Conservation (phyloP, 2,797 vertebrate species). For the Sylvilagus floridanus region DNA sequence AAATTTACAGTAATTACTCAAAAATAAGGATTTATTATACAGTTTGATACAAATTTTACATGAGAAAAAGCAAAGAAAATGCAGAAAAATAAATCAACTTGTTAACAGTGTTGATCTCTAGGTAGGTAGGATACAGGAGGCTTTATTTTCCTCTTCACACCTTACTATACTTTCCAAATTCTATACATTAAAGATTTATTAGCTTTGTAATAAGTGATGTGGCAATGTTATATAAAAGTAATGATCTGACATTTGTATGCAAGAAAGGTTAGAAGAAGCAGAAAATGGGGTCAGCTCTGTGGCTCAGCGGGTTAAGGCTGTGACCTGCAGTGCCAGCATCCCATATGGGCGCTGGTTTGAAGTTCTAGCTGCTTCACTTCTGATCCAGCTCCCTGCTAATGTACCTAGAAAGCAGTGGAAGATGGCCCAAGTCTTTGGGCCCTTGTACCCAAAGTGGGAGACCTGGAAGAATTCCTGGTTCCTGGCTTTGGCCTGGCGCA, state of each 20-base stretch:
- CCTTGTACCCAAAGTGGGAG: too few species aligned
- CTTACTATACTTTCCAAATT: conserved; percentile 40
- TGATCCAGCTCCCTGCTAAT: too few species aligned
- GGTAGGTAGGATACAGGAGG: neutral
- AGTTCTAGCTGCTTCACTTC: too few species aligned
- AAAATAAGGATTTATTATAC: neutral
- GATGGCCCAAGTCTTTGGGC: too few species aligned
- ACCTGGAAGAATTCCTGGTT: too few species aligned
- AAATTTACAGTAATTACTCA: conserved; percentile 24
- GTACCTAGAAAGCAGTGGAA: too few species aligned
- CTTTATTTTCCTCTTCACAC: conserved; percentile 31
- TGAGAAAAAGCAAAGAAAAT: neutral
- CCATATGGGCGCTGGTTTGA: too few species aligned
- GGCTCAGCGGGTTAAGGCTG: too few species aligned
- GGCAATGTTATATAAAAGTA: conserved; percentile 14
- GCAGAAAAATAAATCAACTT: neutral
- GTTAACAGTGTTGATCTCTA: conserved; percentile 20
- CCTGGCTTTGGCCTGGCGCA: too few species aligned
- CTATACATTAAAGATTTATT: neutral
- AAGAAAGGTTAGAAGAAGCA: conserved; percentile 38
- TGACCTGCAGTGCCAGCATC: too few species aligned
- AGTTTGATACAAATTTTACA: conserved; percentile 42
- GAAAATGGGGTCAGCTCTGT: neutral
- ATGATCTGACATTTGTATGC: neutral
- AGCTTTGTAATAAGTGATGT: neutral